Evolutionary conservation across 2,113 vertebrate genomes (phyloP), one percentile per base, ranked within the genome.

Genomic region (Chlamydotis undulata): DNA sequence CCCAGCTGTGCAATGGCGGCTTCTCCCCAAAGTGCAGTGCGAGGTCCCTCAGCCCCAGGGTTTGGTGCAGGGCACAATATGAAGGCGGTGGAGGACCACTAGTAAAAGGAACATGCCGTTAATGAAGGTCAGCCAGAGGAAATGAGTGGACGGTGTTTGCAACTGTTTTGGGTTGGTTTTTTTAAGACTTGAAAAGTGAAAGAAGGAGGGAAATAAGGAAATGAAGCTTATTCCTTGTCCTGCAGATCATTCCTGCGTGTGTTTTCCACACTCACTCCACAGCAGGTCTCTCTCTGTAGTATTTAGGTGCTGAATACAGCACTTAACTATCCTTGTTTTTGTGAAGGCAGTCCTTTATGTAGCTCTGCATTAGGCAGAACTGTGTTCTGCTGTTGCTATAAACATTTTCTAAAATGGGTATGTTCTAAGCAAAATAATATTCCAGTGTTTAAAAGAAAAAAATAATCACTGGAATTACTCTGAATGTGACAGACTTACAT

Each of bases 1-100:
- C 29, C 25, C 49, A 41, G 31, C 24, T 67, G 39, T 0, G 0
- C 1, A 4, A 7, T 19, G 28, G 18, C 47, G 19, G 29, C 33
- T 50, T 57, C 12, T 12, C 33, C 33, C 10, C 3, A 13, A 23
- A 12, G 49, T n/a, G 5, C 25, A 50, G 6, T 26, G 29, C 0
- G 6, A 49, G 65, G 31, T 57, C 28, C 26, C n/a, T 91, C 13
- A 33, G 85, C 18, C 33, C 19, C 59, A 18, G 14, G 25, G 23
- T 76, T n/a, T 93, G 84, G 53, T 78, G 47, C 41, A 90, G 55
- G 35, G 23, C 60, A 71, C 47, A 63, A 39, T n/a, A 21, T 12
- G 15, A 67, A 69, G 59, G 5, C 28, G 7, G 31, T 19, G 45
- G 45, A 71, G 33, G 16, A 53, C 3, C 65, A 25, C 29, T 15